Evolutionary conservation across 1,140 invertebrate genomes (phyloP), one percentile per base, ranked within the genome.

Genomic region (Dryas iulia): DNA sequence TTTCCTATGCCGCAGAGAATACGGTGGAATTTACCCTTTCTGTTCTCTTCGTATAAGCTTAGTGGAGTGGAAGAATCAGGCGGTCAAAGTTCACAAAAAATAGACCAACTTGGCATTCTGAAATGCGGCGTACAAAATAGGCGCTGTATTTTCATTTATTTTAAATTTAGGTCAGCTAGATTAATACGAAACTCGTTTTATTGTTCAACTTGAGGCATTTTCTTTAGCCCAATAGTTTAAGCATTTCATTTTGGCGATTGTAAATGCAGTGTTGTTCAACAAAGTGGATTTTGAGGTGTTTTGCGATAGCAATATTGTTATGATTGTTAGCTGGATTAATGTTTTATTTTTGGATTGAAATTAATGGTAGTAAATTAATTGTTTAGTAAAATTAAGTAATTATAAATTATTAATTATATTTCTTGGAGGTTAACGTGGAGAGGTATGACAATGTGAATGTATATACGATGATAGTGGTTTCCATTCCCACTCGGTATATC

Each of bases 151-250:
- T 62, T 62, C 59, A 62, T 62, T 62, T 62, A 62, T 28, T 53
- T 62, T 58, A 59, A 47, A 66, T 66, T 59, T 59, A 66, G 63
- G 63, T 66, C 63, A 66, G 56, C 25, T 6, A 47, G 63, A 66
- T 66, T 66, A 66, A 57, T 59, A 56, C n/a, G 30, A 58, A 59
- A 58, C 54, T 66, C 63, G 35, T 59, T 66, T 33, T 56, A 59
- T 66, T 58, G 56, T 66, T 66, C 56, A 66, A 47, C 56, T 66
- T 53, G 35, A 21, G 28, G 33, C 8, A 24, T 3, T 28, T 62
- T 62, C 24, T 62, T 62, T 52, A 14, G 25, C 6, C 31, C 24
- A 18, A 25, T 28, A 18, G 39, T 21, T 47, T 21, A 21, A 47
- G 39, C 39, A 47, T 47, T 47, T 47, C 39, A 18, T 47, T 47